Evolutionary conservation across 2,888 invertebrate species (phyloP), one percentile per base, ranked within the genome.

Genomic region (Dysmachus trigonus): DNA sequence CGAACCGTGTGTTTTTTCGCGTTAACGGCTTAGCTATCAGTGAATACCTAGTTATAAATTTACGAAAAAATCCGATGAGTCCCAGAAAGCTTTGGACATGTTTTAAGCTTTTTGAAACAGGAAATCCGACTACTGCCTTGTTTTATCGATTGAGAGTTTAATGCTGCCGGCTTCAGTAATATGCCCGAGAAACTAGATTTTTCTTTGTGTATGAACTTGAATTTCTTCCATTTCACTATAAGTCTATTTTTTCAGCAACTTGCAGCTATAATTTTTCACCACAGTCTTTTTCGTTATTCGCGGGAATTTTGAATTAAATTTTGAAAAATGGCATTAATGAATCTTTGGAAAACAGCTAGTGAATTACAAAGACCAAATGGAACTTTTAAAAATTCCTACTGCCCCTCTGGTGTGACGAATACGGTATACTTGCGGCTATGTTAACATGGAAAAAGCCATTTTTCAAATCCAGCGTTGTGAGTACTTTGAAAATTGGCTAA

Each of bases 361-460:
- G 89, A n/a, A n/a, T n/a, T n/a, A 89, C 90, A 91, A 41, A 91
- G 84, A 4, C 91, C 92, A 89, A 92, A 92, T 0, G 91, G 92
- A 53, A 89, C 89, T 87, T 88, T 89, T n/a, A 89, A 77, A 87
- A 92, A 92, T 87, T 92, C 91, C 87, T 87, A 92, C 30, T 90
- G 91, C 0, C 91, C 91, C 85, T 88, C 88, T 6, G 88, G 90
- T 7, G 90, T 91, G 0, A 92, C 91, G 88, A 92, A 92, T 0
- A 91, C 87, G 0, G 91, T 91, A 85, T 90, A 91, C 87, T 88
- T 87, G 27, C 33, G 30, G 18, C 82, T 62, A 30, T 4, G 15
- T 1, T 33, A n/a, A 83, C 83, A 38, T 83, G 83, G 38, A 83
- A 83, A 27, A 83, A 83, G 3, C 83, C 38, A 30, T 83, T 83